Conservation (phyloP, 2,888 invertebrate genomes). For the Zygothrica quintamaculata region DNA sequence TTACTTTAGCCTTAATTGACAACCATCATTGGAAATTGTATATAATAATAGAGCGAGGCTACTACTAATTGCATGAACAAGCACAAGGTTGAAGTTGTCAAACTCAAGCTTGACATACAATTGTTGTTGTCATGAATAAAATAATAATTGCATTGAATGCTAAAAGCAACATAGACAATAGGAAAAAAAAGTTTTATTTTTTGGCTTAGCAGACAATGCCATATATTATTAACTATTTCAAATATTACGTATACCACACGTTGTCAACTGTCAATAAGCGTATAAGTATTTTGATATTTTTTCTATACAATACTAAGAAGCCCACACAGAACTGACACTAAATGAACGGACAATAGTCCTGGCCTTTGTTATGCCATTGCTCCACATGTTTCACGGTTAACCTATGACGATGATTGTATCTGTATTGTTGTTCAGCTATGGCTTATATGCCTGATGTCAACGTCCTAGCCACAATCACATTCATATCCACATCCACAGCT, state of each 20-base stretch:
- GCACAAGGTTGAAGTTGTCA: no score
- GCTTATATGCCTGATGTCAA: slow-evolving; percentile 10
- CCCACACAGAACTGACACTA: slow-evolving; percentile 1
- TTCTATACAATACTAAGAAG: slow-evolving; percentile 5
- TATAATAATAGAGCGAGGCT: no score
- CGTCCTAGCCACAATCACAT: slow-evolving; percentile 20
- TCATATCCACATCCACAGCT: slow-evolving; percentile 14
- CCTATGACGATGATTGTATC: slow-evolving; percentile 35
- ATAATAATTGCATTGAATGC: no score
- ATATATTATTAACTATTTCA: slow-evolving; percentile 40
- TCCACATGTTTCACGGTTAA: slow-evolving; percentile 16
- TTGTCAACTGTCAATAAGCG: slow-evolving; percentile 44
- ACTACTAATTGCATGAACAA: no score
- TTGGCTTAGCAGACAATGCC: no score
- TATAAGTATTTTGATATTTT: slow-evolving; percentile 21
- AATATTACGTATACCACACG: slow-evolving; percentile 69
- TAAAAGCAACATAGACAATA: no score
- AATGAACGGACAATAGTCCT: slow-evolving; percentile 17
- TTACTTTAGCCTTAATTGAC: no score
- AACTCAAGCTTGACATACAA: no score
- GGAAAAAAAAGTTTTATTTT: slow-evolving; percentile 37
- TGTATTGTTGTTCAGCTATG: slow-evolving; percentile 11
- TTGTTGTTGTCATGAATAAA: no score
- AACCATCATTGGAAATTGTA: no score
- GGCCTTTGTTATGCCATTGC: no score